Conservation (phyloP, 2,888 invertebrate species). For the Scaptodrosophila latifasciaeformis region DNA sequence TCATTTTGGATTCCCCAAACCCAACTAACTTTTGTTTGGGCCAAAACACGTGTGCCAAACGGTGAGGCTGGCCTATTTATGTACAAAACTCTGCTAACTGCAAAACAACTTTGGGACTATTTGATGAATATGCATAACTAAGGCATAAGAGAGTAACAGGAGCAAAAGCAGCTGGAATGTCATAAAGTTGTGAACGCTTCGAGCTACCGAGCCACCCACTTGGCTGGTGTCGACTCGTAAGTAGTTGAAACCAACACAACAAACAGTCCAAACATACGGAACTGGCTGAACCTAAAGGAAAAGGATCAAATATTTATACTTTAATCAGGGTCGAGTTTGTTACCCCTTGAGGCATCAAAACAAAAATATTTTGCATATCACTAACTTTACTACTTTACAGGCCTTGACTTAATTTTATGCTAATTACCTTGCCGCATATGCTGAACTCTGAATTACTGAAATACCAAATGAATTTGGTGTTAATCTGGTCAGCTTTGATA, state of each 20-base stretch:
- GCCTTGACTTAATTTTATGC: conserved; percentile 51
- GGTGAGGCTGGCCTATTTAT: conserved; percentile 13
- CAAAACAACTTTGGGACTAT: conserved; percentile 35
- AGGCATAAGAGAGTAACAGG: conserved; percentile 25
- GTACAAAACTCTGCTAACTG: conserved; percentile 26
- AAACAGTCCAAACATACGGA: too few relatives aligned
- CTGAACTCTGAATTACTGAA: too few relatives aligned
- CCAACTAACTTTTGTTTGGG: background rate
- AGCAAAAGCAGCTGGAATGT: conserved; percentile 34
- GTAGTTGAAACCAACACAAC: too few relatives aligned
- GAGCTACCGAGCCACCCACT: background rate
- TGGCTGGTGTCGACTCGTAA: background rate
- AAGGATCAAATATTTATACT: conserved; percentile 56
- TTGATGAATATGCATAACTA: conserved; percentile 53
- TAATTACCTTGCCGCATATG: too few relatives aligned
- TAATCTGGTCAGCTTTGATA: too few relatives aligned
- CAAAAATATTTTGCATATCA: background rate
- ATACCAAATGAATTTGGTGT: too few relatives aligned
- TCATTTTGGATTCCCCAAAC: too few relatives aligned
- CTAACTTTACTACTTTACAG: conserved; percentile 41
- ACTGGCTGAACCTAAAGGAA: conserved; percentile 20
- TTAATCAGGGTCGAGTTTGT: conserved; percentile 48
- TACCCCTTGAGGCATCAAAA: background rate
- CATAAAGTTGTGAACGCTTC: conserved; percentile 54
- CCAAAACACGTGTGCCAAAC: background rate